phyloP scores from a whole-genome alignment of 2,113 vertebrate species.

The Rallus limicola region DNA sequence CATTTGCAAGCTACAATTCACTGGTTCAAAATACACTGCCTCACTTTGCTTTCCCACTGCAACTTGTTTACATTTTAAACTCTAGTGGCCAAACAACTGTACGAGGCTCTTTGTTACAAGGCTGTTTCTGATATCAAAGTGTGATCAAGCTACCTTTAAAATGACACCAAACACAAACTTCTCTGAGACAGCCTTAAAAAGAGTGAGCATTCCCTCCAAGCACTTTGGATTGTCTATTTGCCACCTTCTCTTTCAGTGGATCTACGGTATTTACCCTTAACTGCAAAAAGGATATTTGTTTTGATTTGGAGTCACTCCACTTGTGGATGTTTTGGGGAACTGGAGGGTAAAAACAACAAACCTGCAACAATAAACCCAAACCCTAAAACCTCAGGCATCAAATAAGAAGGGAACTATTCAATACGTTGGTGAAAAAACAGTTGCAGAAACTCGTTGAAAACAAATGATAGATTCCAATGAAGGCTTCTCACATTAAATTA shows the following conservation, averaged over 20 bases:
- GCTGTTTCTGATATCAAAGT: constrained; percentile 77
- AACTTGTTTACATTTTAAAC: constrained; percentile 67
- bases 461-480: constrained; percentile 29
- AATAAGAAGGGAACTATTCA: constrained; percentile 5
- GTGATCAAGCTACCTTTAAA: constrained; percentile 56
- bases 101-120: constrained; percentile 71
- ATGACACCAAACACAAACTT: constrained; percentile 62
- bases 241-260: constrained; percentile 11
- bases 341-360: not conserved
- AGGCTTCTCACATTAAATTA: constrained; percentile 63
- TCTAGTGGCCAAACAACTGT: constrained; percentile 45
- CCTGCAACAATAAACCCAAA: not conserved
- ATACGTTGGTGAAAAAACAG: constrained; percentile 30
- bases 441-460: constrained; percentile 53
- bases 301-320: not conserved
- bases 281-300: constrained; percentile 18
- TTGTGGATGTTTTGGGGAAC: not conserved
- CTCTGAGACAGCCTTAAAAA: constrained; percentile 54
- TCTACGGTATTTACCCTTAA: constrained; percentile 44
- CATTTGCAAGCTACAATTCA: constrained; percentile 61
- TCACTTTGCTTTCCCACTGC: constrained; percentile 80
- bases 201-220: not conserved
- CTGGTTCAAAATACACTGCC: constrained; percentile 64
- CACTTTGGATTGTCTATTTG: constrained; percentile 24
- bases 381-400: constrained; percentile 11